Evolutionary conservation across 2,113 vertebrate genomes (phyloP).

Genomic region (Cacatua alba): DNA sequence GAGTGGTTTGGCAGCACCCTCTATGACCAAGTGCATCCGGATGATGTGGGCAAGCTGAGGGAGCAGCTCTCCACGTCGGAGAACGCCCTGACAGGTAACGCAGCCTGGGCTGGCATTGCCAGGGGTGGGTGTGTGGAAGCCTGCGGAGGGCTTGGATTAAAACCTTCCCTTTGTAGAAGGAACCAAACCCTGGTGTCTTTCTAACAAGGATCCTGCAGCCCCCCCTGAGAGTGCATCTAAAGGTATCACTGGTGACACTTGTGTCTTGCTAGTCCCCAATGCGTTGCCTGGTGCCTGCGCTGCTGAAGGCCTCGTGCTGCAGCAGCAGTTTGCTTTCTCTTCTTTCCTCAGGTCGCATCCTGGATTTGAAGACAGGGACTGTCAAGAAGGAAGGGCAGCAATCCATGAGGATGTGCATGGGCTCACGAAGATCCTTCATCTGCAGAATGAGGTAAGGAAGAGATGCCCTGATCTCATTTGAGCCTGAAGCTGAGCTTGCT

Average conservation of each 20-base stretch:
- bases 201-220: constrained; percentile 52
- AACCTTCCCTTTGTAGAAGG: constrained; percentile 60
- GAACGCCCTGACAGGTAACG: constrained; percentile 86
- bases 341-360: constrained; percentile 83
- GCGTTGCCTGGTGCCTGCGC: not conserved
- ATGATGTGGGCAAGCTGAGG: constrained; percentile 92
- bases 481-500: not conserved
- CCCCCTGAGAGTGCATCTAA: constrained; percentile 26
- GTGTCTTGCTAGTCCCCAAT: not conserved
- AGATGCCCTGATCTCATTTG: too few species aligned
- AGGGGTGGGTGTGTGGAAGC: not conserved
- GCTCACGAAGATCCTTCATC: constrained; percentile 94
- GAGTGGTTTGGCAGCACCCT: constrained; percentile 94
- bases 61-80: constrained; percentile 95
- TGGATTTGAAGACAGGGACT: constrained; percentile 95
- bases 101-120: not conserved
- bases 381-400: constrained; percentile 98
- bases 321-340: not conserved
- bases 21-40: constrained; percentile 95
- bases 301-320: not conserved
- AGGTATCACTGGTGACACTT: constrained; percentile 19
- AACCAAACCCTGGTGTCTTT: constrained; percentile 59
- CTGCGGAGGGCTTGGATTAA: not conserved
- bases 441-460: constrained; percentile 92
- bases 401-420: constrained; percentile 95